Evolutionary conservation across 1,140 invertebrate species (phyloP).

Genomic region (Drosophila pectinifera): DNA sequence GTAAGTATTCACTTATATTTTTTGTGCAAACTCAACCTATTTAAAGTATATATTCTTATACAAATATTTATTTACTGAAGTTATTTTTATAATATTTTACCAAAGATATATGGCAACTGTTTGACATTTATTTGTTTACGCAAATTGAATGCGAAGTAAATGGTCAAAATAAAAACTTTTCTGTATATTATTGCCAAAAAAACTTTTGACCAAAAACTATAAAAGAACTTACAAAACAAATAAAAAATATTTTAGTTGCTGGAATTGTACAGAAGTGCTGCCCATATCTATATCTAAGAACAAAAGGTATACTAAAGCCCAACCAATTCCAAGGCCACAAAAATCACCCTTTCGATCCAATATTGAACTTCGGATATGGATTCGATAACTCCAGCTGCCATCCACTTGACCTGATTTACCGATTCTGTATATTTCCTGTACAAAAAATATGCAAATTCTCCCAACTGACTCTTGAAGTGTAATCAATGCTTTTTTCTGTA

Average conservation of each 20-base stretch:
- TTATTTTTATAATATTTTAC: no score
- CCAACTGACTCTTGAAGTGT: constrained; percentile 31
- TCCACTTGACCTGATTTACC: constrained; percentile 31
- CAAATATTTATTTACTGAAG: no score
- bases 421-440: constrained; percentile 22
- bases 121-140: constrained; percentile 21
- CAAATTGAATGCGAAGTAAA: constrained; percentile 5
- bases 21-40: background rate
- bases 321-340: background rate
- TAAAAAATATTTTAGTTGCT: background rate
- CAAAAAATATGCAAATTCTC: constrained; percentile 47
- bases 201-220: constrained; percentile 11
- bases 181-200: background rate
- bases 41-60: background rate
- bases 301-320: background rate
- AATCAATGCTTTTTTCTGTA: constrained; percentile 30
- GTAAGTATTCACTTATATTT: background rate
- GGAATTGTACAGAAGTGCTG: background rate
- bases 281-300: background rate
- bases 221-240: background rate
- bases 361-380: constrained; percentile 1
- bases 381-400: background rate
- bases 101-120: background rate
- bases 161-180: background rate
- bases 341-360: background rate